These are phyloP conservation scores for Heliconius cydno DNA, from an alignment of 2,888 invertebrate species.

Conservation along the genomic window DNA sequence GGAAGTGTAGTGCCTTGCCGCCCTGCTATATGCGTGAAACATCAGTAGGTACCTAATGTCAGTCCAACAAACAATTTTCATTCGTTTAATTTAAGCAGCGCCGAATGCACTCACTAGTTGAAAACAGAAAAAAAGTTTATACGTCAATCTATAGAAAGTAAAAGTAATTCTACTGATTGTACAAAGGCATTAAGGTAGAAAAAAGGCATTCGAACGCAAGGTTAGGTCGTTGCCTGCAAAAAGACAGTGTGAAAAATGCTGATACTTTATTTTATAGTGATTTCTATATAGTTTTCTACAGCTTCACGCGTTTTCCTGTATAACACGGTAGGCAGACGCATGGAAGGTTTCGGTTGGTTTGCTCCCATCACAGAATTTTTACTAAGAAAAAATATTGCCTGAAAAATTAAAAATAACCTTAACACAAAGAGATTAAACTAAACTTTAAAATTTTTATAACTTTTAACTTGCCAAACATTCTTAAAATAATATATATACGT, in stretches of 20 bases:
- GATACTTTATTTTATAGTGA: neutral
- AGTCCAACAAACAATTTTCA: too few relatives aligned
- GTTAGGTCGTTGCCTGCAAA: conserved; percentile 15
- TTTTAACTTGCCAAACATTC: too few relatives aligned
- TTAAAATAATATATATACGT: too few relatives aligned
- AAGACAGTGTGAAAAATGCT: neutral
- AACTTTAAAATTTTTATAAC: too few relatives aligned
- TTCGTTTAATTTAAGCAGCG: too few relatives aligned
- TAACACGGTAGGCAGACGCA: neutral
- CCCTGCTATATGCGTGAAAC: neutral
- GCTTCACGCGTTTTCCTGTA: neutral
- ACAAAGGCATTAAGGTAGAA: conserved; percentile 4
- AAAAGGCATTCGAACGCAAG: conserved; percentile 8
- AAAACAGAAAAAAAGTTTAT: neutral
- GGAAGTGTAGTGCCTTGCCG: too few relatives aligned
- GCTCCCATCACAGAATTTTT: too few relatives aligned
- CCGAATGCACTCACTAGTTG: neutral
- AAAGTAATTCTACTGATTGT: conserved; percentile 17
- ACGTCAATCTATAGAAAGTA: conserved; percentile 10
- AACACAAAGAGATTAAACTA: too few relatives aligned
- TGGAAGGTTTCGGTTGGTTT: too few relatives aligned
- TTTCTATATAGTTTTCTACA: neutral
- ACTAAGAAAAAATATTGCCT: too few relatives aligned
- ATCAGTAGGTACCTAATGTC: neutral
- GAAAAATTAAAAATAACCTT: too few relatives aligned